These are phyloP conservation scores for Steinernema khuongi DNA, from an alignment of 1,140 invertebrate species.

Conservation along the genomic window DNA sequence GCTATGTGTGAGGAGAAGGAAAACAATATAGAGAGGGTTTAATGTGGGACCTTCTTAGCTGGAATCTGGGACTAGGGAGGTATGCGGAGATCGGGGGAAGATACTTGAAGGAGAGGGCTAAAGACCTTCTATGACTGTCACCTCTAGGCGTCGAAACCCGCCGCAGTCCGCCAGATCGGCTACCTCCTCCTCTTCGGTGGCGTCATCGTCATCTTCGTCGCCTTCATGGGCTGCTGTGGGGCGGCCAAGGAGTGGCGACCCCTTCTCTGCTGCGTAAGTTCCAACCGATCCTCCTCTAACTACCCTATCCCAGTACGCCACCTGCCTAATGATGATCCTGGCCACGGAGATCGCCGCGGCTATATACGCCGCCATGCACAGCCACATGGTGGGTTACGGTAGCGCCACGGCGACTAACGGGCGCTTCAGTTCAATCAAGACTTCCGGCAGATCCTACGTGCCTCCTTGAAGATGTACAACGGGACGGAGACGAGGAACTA, in stretches of 20 bases:
- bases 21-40: too few species aligned
- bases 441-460: constrained; percentile 48
- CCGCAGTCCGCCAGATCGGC: constrained; percentile 57
- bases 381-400: constrained; percentile 41
- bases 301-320: constrained; percentile 47
- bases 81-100: too few species aligned
- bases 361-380: constrained; percentile 56
- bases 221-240: constrained; percentile 57
- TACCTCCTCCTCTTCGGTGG: constrained; percentile 54
- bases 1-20: too few species aligned
- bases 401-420: neutral
- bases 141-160: constrained; percentile 50
- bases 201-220: constrained; percentile 50
- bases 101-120: too few species aligned
- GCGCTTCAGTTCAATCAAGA: constrained; percentile 49
- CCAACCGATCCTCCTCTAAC: neutral
- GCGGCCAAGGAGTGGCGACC: constrained; percentile 58
- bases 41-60: too few species aligned
- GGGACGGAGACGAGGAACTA: constrained; percentile 44
- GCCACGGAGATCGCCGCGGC: constrained; percentile 56
- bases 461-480: constrained; percentile 55
- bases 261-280: constrained; percentile 51
- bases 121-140: neutral
- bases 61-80: too few species aligned
- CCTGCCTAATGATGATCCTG: constrained; percentile 55